Conservation (phyloP, 1,140 invertebrate genomes). For the Lordiphosa stackelbergi region DNA sequence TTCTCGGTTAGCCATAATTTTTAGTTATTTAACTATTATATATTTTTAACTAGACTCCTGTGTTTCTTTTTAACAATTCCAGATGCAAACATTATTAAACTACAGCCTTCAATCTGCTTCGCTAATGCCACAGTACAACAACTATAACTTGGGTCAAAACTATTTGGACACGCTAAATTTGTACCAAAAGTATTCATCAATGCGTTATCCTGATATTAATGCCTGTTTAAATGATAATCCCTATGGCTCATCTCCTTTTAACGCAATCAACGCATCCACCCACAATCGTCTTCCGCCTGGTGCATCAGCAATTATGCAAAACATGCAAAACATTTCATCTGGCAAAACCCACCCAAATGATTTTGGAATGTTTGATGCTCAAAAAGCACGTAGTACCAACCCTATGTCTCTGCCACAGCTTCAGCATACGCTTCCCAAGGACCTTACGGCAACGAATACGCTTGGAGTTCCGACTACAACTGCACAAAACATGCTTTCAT, state of each 20-base stretch:
- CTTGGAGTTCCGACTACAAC: slow-evolving; percentile 1
- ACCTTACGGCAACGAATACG: background rate
- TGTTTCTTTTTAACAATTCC: slow-evolving; percentile 12
- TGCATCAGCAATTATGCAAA: slow-evolving; percentile 24
- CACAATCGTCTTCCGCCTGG: slow-evolving; percentile 17
- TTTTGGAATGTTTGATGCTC: slow-evolving; percentile 22
- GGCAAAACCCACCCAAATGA: slow-evolving; percentile 16
- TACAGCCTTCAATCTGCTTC: slow-evolving; percentile 40
- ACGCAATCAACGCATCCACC: slow-evolving; percentile 8
- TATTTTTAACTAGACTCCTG: background rate
- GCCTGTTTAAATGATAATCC: slow-evolving; percentile 14
- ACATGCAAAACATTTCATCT: slow-evolving; percentile 14
- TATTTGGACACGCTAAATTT: slow-evolving; percentile 44
- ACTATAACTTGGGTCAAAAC: slow-evolving; percentile 33
- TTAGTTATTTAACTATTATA: background rate
- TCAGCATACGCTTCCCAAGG: slow-evolving; percentile 11
- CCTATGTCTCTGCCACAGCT: slow-evolving; percentile 7
- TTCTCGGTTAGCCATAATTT: no score
- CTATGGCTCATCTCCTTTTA: slow-evolving; percentile 15
- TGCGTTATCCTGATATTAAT: slow-evolving; percentile 40
- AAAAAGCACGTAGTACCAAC: slow-evolving; percentile 12
- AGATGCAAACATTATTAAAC: slow-evolving; percentile 52
- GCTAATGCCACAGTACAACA: slow-evolving; percentile 33
- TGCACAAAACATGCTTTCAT: slow-evolving; percentile 20
- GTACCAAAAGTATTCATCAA: slow-evolving; percentile 35